phyloP scores from a whole-genome alignment of 1,140 invertebrate species.

The Ceratina japonica region DNA sequence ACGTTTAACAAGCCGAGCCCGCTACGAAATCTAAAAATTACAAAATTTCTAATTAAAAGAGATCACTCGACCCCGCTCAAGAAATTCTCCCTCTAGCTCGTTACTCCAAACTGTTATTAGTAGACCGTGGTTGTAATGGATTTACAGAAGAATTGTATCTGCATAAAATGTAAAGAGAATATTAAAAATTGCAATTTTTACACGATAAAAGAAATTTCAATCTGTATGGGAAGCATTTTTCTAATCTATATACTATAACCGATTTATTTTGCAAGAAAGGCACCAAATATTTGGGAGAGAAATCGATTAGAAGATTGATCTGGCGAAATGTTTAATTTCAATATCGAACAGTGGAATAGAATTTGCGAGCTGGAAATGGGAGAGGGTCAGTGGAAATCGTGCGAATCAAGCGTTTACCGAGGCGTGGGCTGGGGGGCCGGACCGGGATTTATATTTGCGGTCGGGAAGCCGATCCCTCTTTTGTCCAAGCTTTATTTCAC shows the following conservation, averaged over 20 bases:
- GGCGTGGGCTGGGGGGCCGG: neutral
- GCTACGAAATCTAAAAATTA: neutral
- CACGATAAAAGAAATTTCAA: no score
- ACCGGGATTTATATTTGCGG: conserved; percentile 21
- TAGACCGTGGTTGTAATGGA: no score
- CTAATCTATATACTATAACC: no score
- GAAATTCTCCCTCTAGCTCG: no score
- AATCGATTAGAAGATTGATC: no score
- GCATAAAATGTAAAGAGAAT: no score
- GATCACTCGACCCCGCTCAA: neutral
- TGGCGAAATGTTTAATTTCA: no score
- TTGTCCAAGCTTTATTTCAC: conserved; percentile 26
- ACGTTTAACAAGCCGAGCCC: neutral
- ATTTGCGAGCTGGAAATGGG: neutral
- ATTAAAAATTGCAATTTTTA: no score
- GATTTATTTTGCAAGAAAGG: no score
- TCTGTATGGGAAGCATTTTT: no score
- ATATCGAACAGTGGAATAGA: neutral
- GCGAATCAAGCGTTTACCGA: neutral
- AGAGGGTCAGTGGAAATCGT: neutral
- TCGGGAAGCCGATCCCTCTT: neutral
- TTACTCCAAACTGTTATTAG: neutral
- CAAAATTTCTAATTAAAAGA: conserved; percentile 16
- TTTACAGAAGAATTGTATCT: no score
- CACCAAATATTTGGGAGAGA: no score